Conservation (phyloP, 2,797 vertebrate species). For the Tokudaia muenninki region DNA sequence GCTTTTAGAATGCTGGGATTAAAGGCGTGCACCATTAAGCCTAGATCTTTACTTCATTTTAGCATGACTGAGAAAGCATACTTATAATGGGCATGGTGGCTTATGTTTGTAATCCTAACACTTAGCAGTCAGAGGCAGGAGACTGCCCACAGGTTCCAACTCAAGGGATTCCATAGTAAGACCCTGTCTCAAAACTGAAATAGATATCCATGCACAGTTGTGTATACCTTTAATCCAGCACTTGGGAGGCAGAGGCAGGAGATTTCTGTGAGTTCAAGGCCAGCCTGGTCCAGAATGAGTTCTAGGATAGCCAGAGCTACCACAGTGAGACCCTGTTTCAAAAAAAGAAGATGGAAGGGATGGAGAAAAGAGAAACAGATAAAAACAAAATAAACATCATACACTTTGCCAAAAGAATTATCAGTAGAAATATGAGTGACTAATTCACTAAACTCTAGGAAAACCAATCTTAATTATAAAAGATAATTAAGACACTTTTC, state of each 20-base stretch:
- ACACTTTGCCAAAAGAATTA: slow-evolving; percentile 46
- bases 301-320: background rate
- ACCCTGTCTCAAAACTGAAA: background rate
- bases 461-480: slow-evolving; percentile 26
- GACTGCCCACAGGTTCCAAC: background rate
- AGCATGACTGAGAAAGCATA: slow-evolving; percentile 31
- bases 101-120: background rate
- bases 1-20: background rate
- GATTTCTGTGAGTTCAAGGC: background rate
- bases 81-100: background rate
- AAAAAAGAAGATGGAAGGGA: too few relatives aligned
- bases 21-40: background rate
- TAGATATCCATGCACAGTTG: background rate
- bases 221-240: background rate
- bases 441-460: slow-evolving; percentile 38
- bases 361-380: background rate
- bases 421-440: slow-evolving; percentile 52
- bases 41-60: slow-evolving; percentile 28
- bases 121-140: background rate
- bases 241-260: background rate
- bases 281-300: background rate
- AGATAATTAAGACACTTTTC: slow-evolving; percentile 25
- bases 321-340: background rate
- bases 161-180: background rate
- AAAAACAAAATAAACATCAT: background rate